Evolutionary conservation across 2,888 invertebrate species (phyloP), one percentile per base, ranked within the genome.

Genomic region (Hoplodrina blanda): DNA sequence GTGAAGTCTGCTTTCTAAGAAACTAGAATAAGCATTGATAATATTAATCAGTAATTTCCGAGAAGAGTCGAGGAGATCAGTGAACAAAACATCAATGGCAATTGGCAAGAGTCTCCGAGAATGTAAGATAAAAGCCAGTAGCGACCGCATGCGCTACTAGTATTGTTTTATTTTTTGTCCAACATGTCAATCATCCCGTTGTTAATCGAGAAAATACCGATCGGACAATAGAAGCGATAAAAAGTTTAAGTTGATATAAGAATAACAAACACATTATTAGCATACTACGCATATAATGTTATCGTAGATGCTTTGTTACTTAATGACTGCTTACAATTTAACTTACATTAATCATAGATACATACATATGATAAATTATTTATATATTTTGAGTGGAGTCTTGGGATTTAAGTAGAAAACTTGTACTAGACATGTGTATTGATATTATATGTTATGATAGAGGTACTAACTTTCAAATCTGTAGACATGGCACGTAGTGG

Each of bases 101-200:
- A 85, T 84, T 81, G 81, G 78, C 60, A 15, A 33, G 75, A 74
- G 73, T 63, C 76, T 77, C 73, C 73, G 62, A 82, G 81, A 80
- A 82, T 77, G 81, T 81, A 66, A 75, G 82, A 84, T 85, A 83
- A 79, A 78, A 85, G 76, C 84, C 87, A 82, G 91, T 90, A 91
- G 91, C 90, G 72, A 72, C 83, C 85, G 86, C 87, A 86, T 88
- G 84, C 84, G 85, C 85, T 83, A 85, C 83, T 78, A 80, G 86
- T 87, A 92, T 92, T 93, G 90, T 91, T 88, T 88, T 64, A 86
- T 92, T 93, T 93, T 94, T 93, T 91, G 83, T 87, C 66, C 64
- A 80, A 86, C 88, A 87, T 89, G 89, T 90, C 91, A 90, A 90
- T 93, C 89, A 89, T 80, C 82, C 82, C 84, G 88, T 90, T 89